These are phyloP conservation scores for Tadarida brasiliensis DNA, from an alignment of 2,797 vertebrate species.

Conservation along the genomic window DNA sequence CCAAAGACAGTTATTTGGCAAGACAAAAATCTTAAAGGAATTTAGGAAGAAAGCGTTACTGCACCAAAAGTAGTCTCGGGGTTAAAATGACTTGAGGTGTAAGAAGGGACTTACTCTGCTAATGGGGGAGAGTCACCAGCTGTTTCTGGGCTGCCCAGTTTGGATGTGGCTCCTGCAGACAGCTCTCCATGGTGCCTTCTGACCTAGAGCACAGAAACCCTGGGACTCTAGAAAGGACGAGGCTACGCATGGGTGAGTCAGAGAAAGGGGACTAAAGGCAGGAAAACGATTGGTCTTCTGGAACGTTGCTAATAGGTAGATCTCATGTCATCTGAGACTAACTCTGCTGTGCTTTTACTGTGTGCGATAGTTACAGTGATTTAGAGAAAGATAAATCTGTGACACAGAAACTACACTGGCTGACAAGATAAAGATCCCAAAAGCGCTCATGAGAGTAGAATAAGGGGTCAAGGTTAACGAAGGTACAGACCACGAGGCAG, in stretches of 20 bases:
- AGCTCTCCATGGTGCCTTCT: slow-evolving; percentile 95
- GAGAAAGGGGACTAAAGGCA: neutral
- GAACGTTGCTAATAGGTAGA: neutral
- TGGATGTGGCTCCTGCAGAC: slow-evolving; percentile 80
- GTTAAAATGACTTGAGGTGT: neutral
- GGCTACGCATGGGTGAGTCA: neutral
- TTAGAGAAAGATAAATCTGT: neutral
- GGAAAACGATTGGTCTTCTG: neutral
- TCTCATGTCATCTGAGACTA: neutral
- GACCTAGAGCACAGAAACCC: slow-evolving; percentile 79
- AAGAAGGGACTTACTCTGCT: slow-evolving; percentile 84
- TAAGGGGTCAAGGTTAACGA: neutral
- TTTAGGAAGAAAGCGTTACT: neutral
- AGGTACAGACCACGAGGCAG: neutral
- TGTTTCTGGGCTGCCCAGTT: slow-evolving; percentile 68
- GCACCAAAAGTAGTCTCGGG: neutral
- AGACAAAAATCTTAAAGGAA: neutral
- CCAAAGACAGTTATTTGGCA: neutral
- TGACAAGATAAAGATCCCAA: neutral
- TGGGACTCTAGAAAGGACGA: neutral
- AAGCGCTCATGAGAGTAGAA: neutral
- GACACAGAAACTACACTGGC: neutral
- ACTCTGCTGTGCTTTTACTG: neutral
- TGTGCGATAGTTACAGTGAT: neutral
- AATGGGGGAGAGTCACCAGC: slow-evolving; percentile 82